phyloP scores from a whole-genome alignment of 2,113 vertebrate genomes.

The Gopherus flavomarginatus region DNA sequence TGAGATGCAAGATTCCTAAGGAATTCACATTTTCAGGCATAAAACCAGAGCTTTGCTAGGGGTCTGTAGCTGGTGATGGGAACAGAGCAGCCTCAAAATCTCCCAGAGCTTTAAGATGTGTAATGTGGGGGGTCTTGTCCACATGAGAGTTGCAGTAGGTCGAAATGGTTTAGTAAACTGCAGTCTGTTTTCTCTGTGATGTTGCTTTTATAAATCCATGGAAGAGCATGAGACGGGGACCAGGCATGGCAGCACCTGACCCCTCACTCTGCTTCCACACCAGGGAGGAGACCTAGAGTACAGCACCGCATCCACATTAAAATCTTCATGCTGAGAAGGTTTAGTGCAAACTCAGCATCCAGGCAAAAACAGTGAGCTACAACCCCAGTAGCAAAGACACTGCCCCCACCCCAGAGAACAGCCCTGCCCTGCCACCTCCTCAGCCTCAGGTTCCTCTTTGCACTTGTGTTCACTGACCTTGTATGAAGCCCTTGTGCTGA shows the following conservation, averaged over 20 bases:
- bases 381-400: background rate
- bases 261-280: accelerated
- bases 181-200: background rate
- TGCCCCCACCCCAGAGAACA: slow-evolving; percentile 2
- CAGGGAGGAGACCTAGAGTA: background rate
- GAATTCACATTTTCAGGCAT: too few relatives aligned
- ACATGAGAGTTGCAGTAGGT: background rate
- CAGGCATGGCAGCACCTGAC: background rate
- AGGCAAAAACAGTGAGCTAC: background rate
- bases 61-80: too few relatives aligned
- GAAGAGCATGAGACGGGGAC: background rate
- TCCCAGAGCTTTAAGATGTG: too few relatives aligned
- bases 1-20: too few relatives aligned
- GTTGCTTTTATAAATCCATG: background rate
- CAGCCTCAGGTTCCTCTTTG: background rate
- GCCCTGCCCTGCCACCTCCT: background rate
- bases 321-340: background rate
- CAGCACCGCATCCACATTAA: background rate
- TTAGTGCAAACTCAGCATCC: slow-evolving; percentile 50
- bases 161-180: accelerated
- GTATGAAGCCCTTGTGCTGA: slow-evolving; percentile 46
- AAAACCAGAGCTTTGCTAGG: too few relatives aligned
- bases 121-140: background rate
- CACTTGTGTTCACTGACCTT: slow-evolving; percentile 27
- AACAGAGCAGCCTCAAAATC: too few relatives aligned